phyloP scores from a whole-genome alignment of 53 echinoderm and acorn worm genomes.

The Actinopyga echinites region DNA sequence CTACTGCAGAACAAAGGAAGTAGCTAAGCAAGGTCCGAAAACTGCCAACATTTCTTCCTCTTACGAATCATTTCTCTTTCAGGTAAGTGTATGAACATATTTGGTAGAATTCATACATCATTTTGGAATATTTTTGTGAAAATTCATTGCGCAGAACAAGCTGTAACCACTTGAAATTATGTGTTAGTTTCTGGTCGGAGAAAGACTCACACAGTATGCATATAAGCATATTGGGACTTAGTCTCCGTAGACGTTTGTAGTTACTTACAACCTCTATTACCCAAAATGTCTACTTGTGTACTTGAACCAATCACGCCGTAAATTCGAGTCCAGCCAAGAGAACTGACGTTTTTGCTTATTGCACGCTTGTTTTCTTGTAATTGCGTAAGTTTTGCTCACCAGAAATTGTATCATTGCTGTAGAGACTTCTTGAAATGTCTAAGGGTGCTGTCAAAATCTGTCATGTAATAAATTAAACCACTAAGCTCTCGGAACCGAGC shows the following conservation, averaged over 20 bases:
- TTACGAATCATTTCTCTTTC: neutral
- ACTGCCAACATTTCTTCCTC: too few species aligned
- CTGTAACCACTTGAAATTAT: slow-evolving; percentile 33
- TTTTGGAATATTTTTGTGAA: slow-evolving; percentile 24
- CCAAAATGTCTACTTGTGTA: slow-evolving; percentile 21
- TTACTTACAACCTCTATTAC: slow-evolving; percentile 21
- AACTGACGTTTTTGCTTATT: too few species aligned
- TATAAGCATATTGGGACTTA: slow-evolving; percentile 34
- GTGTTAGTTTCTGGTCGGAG: slow-evolving; percentile 33
- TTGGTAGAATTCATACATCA: slow-evolving; percentile 2
- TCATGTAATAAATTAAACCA: too few species aligned
- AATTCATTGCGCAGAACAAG: neutral
- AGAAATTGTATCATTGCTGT: too few species aligned
- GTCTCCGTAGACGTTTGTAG: slow-evolving; percentile 9
- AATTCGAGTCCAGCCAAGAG: neutral
- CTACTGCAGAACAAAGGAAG: slow-evolving; percentile 57
- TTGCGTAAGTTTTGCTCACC: too few species aligned
- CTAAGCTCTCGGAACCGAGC: too few species aligned
- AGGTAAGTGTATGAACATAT: slow-evolving; percentile 1
- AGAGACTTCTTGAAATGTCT: too few species aligned
- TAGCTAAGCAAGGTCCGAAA: neutral
- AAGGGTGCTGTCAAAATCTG: too few species aligned
- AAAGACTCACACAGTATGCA: slow-evolving; percentile 9
- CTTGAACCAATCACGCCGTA: slow-evolving; percentile 19
- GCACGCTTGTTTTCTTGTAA: too few species aligned